A percentile compares a stretch with the other conserved stretches of the same genome.
Conservation (phyloP, 92 coral and sea anemone species). For the Parazoanthus swiftii region DNA sequence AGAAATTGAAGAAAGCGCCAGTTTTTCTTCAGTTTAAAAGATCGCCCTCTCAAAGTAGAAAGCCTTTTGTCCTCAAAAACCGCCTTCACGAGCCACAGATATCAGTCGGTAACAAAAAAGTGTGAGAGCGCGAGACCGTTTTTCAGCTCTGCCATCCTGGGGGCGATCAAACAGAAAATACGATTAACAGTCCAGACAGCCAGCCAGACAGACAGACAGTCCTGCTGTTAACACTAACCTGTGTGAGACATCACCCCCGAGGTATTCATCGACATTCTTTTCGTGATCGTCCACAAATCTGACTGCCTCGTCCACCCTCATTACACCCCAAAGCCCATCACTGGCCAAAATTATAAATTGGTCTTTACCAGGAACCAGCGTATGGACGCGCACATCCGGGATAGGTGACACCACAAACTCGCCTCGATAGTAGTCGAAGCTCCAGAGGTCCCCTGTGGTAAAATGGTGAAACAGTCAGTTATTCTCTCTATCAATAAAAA, state of each 20-base stretch:
- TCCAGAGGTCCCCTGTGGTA: conserved; percentile 26
- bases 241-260: conserved; percentile 86
- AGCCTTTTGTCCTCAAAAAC: too few species aligned
- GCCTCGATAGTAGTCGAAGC: conserved; percentile 70
- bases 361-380: conserved; percentile 74
- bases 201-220: too few species aligned
- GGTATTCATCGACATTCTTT: conserved; percentile 66
- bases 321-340: conserved; percentile 97
- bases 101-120: too few species aligned
- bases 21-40: too few species aligned
- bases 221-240: conserved; percentile 54
- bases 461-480: not conserved
- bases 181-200: not conserved
- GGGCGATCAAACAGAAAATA: too few species aligned
- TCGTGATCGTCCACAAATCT: conserved; percentile 79
- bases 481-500: too few species aligned
- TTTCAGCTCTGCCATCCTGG: too few species aligned
- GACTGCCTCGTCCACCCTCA: conserved; percentile 89
- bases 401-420: conserved; percentile 94
- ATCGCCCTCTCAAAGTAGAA: too few species aligned
- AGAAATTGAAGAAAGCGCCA: too few species aligned
- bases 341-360: conserved; percentile 83
- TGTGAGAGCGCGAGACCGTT: too few species aligned
- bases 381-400: conserved; percentile 88
- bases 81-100: too few species aligned